Percentiles rank a stretch among this genome's conserved stretches.
Conservation (phyloP, 1,140 invertebrate genomes). For the Drosophila sproati region DNA sequence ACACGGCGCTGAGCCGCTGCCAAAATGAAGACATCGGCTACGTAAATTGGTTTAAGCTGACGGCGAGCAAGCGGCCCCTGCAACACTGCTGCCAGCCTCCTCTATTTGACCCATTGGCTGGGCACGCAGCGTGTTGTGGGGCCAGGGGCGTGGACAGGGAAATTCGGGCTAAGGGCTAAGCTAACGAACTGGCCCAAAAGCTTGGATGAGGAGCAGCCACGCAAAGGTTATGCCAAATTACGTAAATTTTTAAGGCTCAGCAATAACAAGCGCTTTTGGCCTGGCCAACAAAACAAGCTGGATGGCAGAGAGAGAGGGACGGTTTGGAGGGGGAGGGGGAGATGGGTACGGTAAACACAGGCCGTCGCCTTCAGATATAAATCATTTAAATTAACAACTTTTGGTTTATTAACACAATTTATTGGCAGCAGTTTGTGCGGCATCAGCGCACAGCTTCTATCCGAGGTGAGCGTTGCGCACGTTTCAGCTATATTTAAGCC, state of each 20-base stretch:
- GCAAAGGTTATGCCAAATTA: slow-evolving; percentile 77
- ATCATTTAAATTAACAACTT: slow-evolving; percentile 85
- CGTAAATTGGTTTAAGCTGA: slow-evolving; percentile 83
- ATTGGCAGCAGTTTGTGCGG: slow-evolving; percentile 80
- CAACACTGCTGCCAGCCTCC: slow-evolving; percentile 7
- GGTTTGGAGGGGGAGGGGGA: background rate
- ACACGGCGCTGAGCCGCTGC: slow-evolving; percentile 65
- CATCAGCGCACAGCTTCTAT: slow-evolving; percentile 60
- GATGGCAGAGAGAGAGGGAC: background rate
- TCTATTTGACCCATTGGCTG: slow-evolving; percentile 69
- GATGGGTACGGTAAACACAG: background rate
- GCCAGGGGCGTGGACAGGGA: background rate
- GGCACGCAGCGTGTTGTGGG: slow-evolving; percentile 22
- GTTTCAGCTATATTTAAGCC: slow-evolving; percentile 44
- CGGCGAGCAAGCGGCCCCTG: slow-evolving; percentile 41
- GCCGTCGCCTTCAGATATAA: slow-evolving; percentile 66
- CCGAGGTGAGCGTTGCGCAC: slow-evolving; percentile 56
- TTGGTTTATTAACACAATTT: slow-evolving; percentile 84
- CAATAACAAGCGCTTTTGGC: slow-evolving; percentile 55
- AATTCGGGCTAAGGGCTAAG: slow-evolving; percentile 22
- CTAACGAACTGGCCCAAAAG: slow-evolving; percentile 36
- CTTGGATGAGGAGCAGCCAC: slow-evolving; percentile 18
- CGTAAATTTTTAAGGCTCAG: slow-evolving; percentile 80
- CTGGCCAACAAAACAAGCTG: slow-evolving; percentile 14
- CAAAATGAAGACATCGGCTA: slow-evolving; percentile 75